These are phyloP conservation scores for Montipora capricornis DNA, from an alignment of 64 coral and sea anemone genomes.

Conservation along the genomic window DNA sequence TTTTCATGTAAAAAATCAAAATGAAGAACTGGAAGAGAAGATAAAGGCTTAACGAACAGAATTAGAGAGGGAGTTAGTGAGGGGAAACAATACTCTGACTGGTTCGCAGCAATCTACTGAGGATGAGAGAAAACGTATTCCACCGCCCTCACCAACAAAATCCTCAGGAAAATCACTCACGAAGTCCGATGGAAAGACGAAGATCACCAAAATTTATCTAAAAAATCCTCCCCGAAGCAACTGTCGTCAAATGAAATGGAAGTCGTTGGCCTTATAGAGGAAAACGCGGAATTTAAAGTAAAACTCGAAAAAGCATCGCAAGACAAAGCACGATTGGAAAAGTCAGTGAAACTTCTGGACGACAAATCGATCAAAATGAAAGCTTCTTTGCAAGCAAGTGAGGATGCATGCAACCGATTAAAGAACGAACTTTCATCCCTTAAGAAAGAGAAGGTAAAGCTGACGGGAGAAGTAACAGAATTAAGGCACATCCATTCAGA, in stretches of 20 bases:
- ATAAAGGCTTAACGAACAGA: slow-evolving; percentile 79
- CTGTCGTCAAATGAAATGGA: slow-evolving; percentile 61
- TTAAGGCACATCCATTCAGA: slow-evolving; percentile 34
- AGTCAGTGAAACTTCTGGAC: slow-evolving; percentile 46
- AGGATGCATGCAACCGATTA: slow-evolving; percentile 55
- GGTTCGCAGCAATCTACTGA: neutral
- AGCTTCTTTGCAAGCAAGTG: slow-evolving; percentile 31
- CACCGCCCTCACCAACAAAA: slow-evolving; percentile 28
- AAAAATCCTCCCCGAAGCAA: slow-evolving; percentile 55
- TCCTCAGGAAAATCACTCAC: slow-evolving; percentile 14
- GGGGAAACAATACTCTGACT: slow-evolving; percentile 58
- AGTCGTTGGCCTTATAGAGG: slow-evolving; percentile 79
- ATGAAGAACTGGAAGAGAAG: slow-evolving; percentile 86
- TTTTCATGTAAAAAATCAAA: slow-evolving; percentile 81
- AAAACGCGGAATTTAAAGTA: slow-evolving; percentile 81
- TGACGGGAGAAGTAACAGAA: slow-evolving; percentile 41
- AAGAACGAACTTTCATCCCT: slow-evolving; percentile 31
- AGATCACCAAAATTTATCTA: slow-evolving; percentile 76
- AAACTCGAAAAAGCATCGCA: slow-evolving; percentile 68
- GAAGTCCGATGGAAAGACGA: slow-evolving; percentile 37
- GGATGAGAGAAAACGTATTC: slow-evolving; percentile 17
- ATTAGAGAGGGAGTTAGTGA: slow-evolving; percentile 70
- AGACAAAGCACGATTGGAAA: slow-evolving; percentile 71
- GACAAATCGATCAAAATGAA: slow-evolving; percentile 38
- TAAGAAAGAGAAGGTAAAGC: slow-evolving; percentile 42